phyloP scores from a whole-genome alignment of 2,888 invertebrate species.

The Monoplex corrugatus region DNA sequence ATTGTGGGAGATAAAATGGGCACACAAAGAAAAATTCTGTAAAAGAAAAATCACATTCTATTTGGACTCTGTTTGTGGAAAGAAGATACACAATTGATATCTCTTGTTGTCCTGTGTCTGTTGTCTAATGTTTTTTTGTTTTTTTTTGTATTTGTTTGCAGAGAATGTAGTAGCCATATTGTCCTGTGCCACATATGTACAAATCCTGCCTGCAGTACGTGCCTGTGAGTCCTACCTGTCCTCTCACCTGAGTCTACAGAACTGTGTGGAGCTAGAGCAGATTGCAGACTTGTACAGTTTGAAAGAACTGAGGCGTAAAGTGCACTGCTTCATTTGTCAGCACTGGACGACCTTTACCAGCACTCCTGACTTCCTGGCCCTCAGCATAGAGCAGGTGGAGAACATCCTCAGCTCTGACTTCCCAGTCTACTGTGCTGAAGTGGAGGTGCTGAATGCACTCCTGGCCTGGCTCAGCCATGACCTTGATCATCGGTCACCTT shows the following conservation, averaged over 20 bases:
- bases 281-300: slow-evolving; percentile 88
- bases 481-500: slow-evolving; percentile 78
- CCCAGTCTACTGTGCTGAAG: slow-evolving; percentile 87
- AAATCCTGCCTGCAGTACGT: slow-evolving; percentile 86
- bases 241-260: slow-evolving; percentile 87
- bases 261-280: slow-evolving; percentile 88
- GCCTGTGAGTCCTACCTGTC: slow-evolving; percentile 87
- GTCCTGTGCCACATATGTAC: slow-evolving; percentile 87
- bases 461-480: slow-evolving; percentile 85
- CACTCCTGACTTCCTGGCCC: slow-evolving; percentile 85
- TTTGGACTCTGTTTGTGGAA: too few relatives aligned
- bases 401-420: slow-evolving; percentile 86
- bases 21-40: too few relatives aligned
- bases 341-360: slow-evolving; percentile 86
- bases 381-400: slow-evolving; percentile 86
- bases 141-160: slow-evolving; percentile 58
- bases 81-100: too few relatives aligned
- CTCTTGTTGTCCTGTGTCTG: too few relatives aligned
- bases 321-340: slow-evolving; percentile 87
- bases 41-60: too few relatives aligned
- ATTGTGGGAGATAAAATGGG: too few relatives aligned
- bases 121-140: too few relatives aligned
- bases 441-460: slow-evolving; percentile 85
- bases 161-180: slow-evolving; percentile 87
- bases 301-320: slow-evolving; percentile 84